A percentile compares a stretch with the other conserved stretches of the same genome.
phyloP scores from a whole-genome alignment of 1,140 invertebrate species.

The Nebria ingens region DNA sequence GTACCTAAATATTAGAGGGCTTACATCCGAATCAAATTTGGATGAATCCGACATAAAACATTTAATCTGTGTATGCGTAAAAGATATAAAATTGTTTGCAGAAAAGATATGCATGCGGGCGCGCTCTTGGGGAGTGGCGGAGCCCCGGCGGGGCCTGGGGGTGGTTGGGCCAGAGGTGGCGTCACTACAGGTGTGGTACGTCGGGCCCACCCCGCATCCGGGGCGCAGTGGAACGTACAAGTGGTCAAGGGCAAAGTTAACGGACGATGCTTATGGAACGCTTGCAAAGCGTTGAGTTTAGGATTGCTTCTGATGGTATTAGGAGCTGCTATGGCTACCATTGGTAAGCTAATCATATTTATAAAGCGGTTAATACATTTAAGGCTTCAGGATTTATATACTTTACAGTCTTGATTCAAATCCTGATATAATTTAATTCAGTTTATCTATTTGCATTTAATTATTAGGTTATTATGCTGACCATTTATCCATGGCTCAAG shows the following conservation, averaged over 20 bases:
- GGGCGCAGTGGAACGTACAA: conserved; percentile 60
- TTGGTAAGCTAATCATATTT: conserved; percentile 48
- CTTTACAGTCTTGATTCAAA: too few species aligned
- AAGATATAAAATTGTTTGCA: not conserved
- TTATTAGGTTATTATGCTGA: conserved; percentile 69
- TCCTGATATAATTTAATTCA: not conserved
- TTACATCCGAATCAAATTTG: too few species aligned
- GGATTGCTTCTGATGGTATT: conserved; percentile 74
- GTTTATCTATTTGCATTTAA: not conserved
- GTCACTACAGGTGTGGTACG: conserved; percentile 53
- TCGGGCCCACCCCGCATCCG: conserved; percentile 53
- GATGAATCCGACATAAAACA: too few species aligned
- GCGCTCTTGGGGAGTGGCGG: conserved; percentile 47
- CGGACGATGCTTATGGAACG: conserved; percentile 78
- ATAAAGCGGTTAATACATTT: not conserved
- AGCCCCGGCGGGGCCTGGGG: conserved; percentile 70
- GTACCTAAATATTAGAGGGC: too few species aligned
- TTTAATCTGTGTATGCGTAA: not conserved
- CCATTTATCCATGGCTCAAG: conserved; percentile 62
- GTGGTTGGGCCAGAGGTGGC: conserved; percentile 66
- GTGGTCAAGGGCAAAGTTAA: conserved; percentile 74
- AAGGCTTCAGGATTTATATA: too few species aligned
- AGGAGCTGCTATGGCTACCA: conserved; percentile 81
- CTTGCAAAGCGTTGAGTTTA: conserved; percentile 74
- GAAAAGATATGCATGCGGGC: conserved; percentile 24